Conservation (phyloP, 2,888 invertebrate genomes). For the Oligia latruncula region DNA sequence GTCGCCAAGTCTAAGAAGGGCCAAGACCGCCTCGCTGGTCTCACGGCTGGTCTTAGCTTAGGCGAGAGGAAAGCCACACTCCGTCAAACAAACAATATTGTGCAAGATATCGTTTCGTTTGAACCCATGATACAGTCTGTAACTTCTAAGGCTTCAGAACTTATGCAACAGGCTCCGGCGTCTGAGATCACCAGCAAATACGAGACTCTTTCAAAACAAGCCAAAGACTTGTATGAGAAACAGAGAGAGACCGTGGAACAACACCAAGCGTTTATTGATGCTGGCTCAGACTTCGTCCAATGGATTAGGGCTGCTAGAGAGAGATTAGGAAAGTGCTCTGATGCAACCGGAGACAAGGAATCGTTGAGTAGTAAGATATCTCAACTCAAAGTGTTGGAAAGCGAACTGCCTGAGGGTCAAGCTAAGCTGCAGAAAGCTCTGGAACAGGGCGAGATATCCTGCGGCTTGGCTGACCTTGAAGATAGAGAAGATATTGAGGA, state of each 20-base stretch:
- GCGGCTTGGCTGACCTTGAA: slow-evolving; percentile 95
- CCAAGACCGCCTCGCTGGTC: slow-evolving; percentile 91
- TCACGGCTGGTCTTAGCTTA: slow-evolving; percentile 94
- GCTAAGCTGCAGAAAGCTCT: slow-evolving; percentile 95
- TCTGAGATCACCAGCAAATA: slow-evolving; percentile 98
- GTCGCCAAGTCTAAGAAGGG: slow-evolving; percentile 94
- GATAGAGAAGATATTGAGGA: slow-evolving; percentile 97
- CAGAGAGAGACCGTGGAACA: slow-evolving; percentile 97
- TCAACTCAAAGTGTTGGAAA: slow-evolving; percentile 95
- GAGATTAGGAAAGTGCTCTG: slow-evolving; percentile 96
- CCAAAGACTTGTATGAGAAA: slow-evolving; percentile 96
- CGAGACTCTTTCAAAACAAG: slow-evolving; percentile 96
- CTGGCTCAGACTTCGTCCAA: slow-evolving; percentile 96
- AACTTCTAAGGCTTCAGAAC: slow-evolving; percentile 97
- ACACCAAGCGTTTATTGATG: slow-evolving; percentile 97
- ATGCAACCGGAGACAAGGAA: slow-evolving; percentile 97
- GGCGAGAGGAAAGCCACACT: slow-evolving; percentile 97
- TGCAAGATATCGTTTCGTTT: slow-evolving; percentile 98
- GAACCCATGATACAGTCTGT: slow-evolving; percentile 99
- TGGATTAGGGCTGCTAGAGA: slow-evolving; percentile 98
- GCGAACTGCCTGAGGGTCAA: slow-evolving; percentile 95
- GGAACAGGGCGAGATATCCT: slow-evolving; percentile 96
- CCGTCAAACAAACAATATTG: slow-evolving; percentile 97
- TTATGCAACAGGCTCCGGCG: slow-evolving; percentile 97
- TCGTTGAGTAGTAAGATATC: slow-evolving; percentile 96